Base-by-base conservation (phyloP, 2,888 invertebrate species). In the Thymelicus acteon region DNA sequence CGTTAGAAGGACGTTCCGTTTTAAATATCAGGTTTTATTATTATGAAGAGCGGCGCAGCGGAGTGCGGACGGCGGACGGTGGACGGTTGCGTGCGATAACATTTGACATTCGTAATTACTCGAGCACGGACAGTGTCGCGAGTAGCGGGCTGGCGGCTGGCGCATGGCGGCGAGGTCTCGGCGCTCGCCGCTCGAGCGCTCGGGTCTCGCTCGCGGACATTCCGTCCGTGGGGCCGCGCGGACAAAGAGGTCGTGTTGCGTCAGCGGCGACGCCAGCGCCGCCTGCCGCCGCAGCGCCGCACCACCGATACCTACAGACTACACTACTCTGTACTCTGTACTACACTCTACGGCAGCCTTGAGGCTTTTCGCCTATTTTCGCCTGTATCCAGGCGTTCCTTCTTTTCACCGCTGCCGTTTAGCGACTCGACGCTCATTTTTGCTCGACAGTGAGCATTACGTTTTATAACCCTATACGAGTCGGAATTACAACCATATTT, bases 1-100 rank as follows among this genome's bases (percentile, higher is more conserved):
- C 93, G 93, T 93, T 93, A 93, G 93, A 93, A 93, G 93, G 93
- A 93, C 93, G 93, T 93, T 93, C 93, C 93, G 93, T 93, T 93
- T 93, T 93, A 93, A 93, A 93, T 93, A 93, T 93, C 93, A 93
- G 93, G 93, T 93, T 93, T 93, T 93, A 93, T 93, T 93, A 93
- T 93, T 93, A 93, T 93, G 93, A 93, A 93, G 93, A 93, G 92
- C 92, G 89, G 92, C 89, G 91, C 93, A 89, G 92, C 92, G 90
- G 91, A 92, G 93, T 92, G 90, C 91, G 92, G 93, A 91, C 92
- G 91, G 86, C 82, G 76, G 49, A 49, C 88, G 90, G 90, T 80
- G 91, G 93, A 89, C 92, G 91, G 92, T 93, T 91, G 92, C 92
- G 92, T 92, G 90, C 92, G 93, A 93, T 93, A 93, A 93, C 93